Percentiles rank a stretch among this genome's conserved stretches.
Conservation (phyloP, 2,113 vertebrate species). For the Garra rufa region DNA sequence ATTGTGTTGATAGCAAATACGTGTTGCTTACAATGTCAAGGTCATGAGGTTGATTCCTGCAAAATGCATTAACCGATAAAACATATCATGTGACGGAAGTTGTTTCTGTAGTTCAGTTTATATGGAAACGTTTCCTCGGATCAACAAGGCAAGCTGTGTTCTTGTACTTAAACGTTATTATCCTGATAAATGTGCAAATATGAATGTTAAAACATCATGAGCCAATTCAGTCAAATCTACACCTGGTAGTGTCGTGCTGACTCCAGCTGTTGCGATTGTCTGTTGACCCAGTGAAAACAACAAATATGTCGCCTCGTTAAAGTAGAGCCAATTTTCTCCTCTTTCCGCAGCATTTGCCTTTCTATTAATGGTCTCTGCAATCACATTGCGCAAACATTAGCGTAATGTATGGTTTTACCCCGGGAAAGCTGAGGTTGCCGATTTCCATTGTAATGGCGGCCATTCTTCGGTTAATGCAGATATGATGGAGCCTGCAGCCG, state of each 20-base stretch:
- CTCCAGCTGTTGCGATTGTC: slow-evolving; percentile 19
- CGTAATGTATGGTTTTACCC: slow-evolving; percentile 47
- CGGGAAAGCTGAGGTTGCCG: slow-evolving; percentile 46
- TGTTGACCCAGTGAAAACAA: slow-evolving; percentile 45
- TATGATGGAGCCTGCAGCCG: slow-evolving; percentile 43
- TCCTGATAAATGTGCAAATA: not conserved
- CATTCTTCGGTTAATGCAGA: slow-evolving; percentile 53
- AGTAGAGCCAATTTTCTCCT: slow-evolving; percentile 41
- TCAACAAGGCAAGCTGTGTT: too few relatives aligned
- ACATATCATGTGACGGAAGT: too few relatives aligned
- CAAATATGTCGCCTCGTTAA: not conserved
- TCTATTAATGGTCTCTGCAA: slow-evolving; percentile 51
- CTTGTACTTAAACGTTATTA: not conserved
- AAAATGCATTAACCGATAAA: too few relatives aligned
- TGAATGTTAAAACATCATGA: slow-evolving; percentile 10
- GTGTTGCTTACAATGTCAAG: too few relatives aligned
- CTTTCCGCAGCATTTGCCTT: slow-evolving; percentile 53
- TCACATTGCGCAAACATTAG: slow-evolving; percentile 45
- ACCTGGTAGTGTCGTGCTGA: not conserved
- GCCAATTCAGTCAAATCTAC: slow-evolving; percentile 12
- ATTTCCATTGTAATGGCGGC: slow-evolving; percentile 52
- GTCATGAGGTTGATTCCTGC: too few relatives aligned
- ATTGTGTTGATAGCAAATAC: not conserved
- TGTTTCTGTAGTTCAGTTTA: too few relatives aligned
- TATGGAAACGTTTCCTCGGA: too few relatives aligned